Evolutionary conservation across 2,888 invertebrate genomes (phyloP).

Genomic region (Plemyria rubiginata): DNA sequence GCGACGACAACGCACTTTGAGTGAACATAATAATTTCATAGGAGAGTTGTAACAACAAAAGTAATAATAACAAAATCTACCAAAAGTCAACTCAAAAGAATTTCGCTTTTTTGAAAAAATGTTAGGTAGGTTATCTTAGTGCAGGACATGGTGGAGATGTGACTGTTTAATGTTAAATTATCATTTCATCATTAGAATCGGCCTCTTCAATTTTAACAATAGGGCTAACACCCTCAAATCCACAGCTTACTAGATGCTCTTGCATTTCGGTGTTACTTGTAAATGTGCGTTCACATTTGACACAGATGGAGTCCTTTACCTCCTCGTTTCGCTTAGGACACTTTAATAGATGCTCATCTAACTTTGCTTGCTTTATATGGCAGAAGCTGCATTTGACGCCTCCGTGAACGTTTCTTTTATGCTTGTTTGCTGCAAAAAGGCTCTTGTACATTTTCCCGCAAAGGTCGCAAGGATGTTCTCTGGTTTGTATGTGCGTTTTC

Average conservation of each 20-base stretch:
- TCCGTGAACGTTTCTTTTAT: constrained; percentile 50
- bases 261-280: constrained; percentile 10
- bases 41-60: too few species aligned
- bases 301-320: constrained; percentile 6
- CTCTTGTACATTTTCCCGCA: constrained; percentile 53
- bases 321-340: constrained; percentile 18
- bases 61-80: too few species aligned
- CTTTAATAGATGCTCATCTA: constrained; percentile 31
- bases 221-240: neutral
- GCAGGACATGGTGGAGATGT: too few species aligned
- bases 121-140: too few species aligned
- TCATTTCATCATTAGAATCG: neutral
- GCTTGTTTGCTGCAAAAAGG: constrained; percentile 49
- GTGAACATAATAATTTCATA: neutral
- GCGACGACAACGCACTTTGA: neutral
- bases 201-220: constrained; percentile 18
- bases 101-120: too few species aligned
- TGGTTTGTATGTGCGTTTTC: constrained; percentile 48
- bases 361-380: constrained; percentile 34
- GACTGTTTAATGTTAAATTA: neutral
- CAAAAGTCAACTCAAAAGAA: too few species aligned
- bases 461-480: constrained; percentile 43
- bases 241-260: constrained; percentile 16
- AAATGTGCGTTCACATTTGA: constrained; percentile 18
- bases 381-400: constrained; percentile 37